These are phyloP conservation scores for Pelobates fuscus DNA, from an alignment of 2,113 vertebrate genomes.

Conservation along the genomic window DNA sequence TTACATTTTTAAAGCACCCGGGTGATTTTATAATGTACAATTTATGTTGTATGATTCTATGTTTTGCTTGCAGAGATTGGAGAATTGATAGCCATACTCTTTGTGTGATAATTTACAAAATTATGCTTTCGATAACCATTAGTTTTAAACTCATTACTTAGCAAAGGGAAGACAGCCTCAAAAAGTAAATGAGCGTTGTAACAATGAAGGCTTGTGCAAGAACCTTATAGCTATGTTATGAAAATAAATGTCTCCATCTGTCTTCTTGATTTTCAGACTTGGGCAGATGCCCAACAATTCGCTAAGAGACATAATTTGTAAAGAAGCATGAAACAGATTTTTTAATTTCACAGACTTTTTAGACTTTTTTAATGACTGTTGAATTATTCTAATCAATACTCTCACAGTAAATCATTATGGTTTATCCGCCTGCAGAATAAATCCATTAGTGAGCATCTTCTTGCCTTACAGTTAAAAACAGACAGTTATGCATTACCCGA, in stretches of 20 bases:
- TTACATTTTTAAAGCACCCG: neutral
- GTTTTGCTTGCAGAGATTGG: neutral
- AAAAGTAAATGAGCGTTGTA: slow-evolving; percentile 42
- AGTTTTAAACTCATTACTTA: slow-evolving; percentile 46
- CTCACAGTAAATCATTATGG: slow-evolving; percentile 35
- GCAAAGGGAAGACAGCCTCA: slow-evolving; percentile 32
- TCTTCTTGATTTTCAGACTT: slow-evolving; percentile 36
- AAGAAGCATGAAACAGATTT: slow-evolving; percentile 44
- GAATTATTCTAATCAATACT: slow-evolving; percentile 43
- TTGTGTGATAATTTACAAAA: slow-evolving; percentile 44
- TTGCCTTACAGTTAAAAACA: slow-evolving; percentile 18
- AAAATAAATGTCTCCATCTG: slow-evolving; percentile 50
- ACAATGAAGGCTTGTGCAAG: slow-evolving; percentile 44
- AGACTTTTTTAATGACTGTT: slow-evolving; percentile 45
- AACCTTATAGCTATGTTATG: slow-evolving; percentile 46
- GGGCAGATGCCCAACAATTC: slow-evolving; percentile 44
- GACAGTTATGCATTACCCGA: slow-evolving; percentile 25
- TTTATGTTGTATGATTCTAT: slow-evolving; percentile 3
- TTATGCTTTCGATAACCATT: slow-evolving; percentile 45
- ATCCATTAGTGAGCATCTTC: slow-evolving; percentile 23
- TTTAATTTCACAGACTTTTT: slow-evolving; percentile 45
- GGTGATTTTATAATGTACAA: neutral
- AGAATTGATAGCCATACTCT: slow-evolving; percentile 31
- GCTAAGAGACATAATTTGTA: slow-evolving; percentile 39
- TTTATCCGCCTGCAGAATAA: slow-evolving; percentile 37